Evolutionary conservation across 1,140 invertebrate genomes (phyloP).

Genomic region (Ericerus pela): DNA sequence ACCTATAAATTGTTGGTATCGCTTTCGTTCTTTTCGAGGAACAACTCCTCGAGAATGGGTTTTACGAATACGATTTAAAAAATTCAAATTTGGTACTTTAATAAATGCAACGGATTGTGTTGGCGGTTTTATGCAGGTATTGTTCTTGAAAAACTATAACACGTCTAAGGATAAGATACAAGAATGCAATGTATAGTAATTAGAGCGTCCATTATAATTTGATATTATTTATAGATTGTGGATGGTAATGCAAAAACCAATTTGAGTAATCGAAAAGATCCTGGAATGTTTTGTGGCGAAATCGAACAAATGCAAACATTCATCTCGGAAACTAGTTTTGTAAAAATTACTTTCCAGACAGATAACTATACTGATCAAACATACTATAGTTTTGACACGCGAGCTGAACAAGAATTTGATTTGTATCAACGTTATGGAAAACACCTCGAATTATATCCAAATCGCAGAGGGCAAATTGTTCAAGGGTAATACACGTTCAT

Average conservation of each 20-base stretch:
- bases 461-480: constrained; percentile 67
- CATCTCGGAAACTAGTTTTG: constrained; percentile 83
- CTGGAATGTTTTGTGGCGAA: constrained; percentile 80
- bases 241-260: constrained; percentile 73
- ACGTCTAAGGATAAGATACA: no score
- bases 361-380: constrained; percentile 85
- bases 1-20: constrained; percentile 74
- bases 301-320: constrained; percentile 84
- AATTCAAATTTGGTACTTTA: constrained; percentile 76
- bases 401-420: constrained; percentile 77
- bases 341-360: constrained; percentile 74
- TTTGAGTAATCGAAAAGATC: constrained; percentile 67
- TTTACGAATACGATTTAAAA: constrained; percentile 72
- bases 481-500: no score
- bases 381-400: constrained; percentile 56
- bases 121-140: constrained; percentile 73
- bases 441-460: constrained; percentile 80
- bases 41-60: constrained; percentile 74
- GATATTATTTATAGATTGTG: constrained; percentile 42
- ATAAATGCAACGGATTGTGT: constrained; percentile 71
- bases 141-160: no score
- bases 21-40: constrained; percentile 66
- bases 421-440: constrained; percentile 77
- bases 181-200: no score
- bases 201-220: background rate